These are phyloP conservation scores for Triplophysa tibetana DNA, from an alignment of 2,113 vertebrate genomes.

Conservation along the genomic window DNA sequence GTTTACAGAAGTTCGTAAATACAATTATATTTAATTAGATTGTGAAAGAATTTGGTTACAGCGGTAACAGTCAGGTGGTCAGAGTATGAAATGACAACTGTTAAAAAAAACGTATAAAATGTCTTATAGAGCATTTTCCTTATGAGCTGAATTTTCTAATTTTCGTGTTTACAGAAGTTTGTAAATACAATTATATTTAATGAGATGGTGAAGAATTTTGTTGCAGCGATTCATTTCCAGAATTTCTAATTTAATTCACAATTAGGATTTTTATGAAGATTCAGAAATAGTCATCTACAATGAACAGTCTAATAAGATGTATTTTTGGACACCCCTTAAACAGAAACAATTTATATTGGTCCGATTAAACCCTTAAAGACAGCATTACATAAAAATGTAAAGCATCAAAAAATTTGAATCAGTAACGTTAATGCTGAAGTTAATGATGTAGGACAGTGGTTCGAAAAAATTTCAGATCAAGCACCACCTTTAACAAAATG, in stretches of 20 bases:
- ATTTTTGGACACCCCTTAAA: too few species aligned
- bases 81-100: background rate
- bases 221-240: background rate
- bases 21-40: conserved; percentile 20
- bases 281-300: conserved; percentile 17
- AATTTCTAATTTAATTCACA: conserved; percentile 44
- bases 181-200: conserved; percentile 13
- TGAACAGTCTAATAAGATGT: background rate
- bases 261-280: conserved; percentile 30
- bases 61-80: conserved; percentile 9
- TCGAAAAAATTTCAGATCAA: too few species aligned
- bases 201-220: conserved; percentile 10
- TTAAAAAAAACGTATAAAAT: conserved; percentile 18
- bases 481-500: too few species aligned
- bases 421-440: background rate
- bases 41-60: background rate
- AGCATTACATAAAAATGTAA: too few species aligned
- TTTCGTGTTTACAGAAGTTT: background rate
- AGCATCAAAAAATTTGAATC: too few species aligned
- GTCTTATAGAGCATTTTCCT: conserved; percentile 14
- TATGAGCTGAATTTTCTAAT: conserved; percentile 39
- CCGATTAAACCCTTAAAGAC: too few species aligned
- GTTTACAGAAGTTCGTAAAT: conserved; percentile 2
- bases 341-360: background rate
- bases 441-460: background rate